Base-by-base conservation (phyloP, 2,797 vertebrate genomes). In the Telmatherina bonti region DNA sequence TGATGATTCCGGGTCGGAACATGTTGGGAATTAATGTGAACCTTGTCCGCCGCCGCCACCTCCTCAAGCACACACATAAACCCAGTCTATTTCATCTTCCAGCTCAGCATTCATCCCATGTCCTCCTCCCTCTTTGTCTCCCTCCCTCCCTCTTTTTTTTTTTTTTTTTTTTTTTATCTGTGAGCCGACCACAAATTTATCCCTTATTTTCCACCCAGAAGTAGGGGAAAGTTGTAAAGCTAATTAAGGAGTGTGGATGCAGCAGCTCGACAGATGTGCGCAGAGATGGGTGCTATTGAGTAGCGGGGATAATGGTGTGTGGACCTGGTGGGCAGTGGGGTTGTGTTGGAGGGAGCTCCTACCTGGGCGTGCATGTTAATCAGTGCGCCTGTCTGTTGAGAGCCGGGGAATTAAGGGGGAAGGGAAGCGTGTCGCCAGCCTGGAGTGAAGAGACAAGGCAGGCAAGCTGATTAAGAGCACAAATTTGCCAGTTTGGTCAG, bases 321-420 rank as follows among this genome's bases (percentile, higher is more conserved):
- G 80, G 83, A 82, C 87, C 85, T 77, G 85, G 81, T 87, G 85
- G 82, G 82, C 80, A 83, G 86, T 33, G 71, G 81, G 84, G 78
- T 78, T 82, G 86, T 88, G 84, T 86, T 83, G 84, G 85, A 86
- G 81, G 85, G 83, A 81, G 87, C 80, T 81, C 78, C 81, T 90
- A 92, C 91, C 90, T 92, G 89, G 88, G 88, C 82, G 80, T 90
- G 89, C 90, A 91, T 92, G 90, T 91, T 92, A 93, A 92, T 91
- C 84, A 92, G 90, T 12, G 56, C 20, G 79, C 66, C 88, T 85
- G 85, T 88, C 88, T 89, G 87, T 49, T 30, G 85, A 89, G 86
- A 85, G 86, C 77, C 9, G 60, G 83, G 77, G 90, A 90, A 90
- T 91, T 90, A 91, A 83, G 81, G 83, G 86, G 85, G 86, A 88